Conservation (phyloP, 2,888 invertebrate genomes). For the Macaria notata region DNA sequence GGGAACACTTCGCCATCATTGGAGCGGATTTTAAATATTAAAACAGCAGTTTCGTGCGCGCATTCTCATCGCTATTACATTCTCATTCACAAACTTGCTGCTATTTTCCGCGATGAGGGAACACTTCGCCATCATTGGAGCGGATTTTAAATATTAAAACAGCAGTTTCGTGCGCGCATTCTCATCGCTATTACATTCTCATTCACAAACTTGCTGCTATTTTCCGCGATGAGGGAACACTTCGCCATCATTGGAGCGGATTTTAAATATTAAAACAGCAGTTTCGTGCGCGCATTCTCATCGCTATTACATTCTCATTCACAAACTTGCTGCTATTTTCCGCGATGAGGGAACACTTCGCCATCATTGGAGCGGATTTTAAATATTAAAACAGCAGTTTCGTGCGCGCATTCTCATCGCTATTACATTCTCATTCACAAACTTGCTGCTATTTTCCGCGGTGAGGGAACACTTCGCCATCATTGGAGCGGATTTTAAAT, state of each 20-base stretch:
- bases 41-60: too few relatives aligned
- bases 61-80: neutral
- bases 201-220: conserved; percentile 1
- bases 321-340: neutral
- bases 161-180: too few relatives aligned
- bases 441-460: neutral
- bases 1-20: conserved; percentile 2
- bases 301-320: conserved; percentile 1
- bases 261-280: conserved; percentile 6
- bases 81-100: conserved; percentile 3
- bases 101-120: neutral
- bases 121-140: conserved; percentile 4
- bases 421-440: conserved; percentile 1
- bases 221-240: neutral
- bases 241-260: conserved; percentile 1
- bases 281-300: too few relatives aligned
- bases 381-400: too few relatives aligned
- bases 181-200: conserved; percentile 1
- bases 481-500: conserved; percentile 1
- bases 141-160: too few relatives aligned
- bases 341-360: too few relatives aligned
- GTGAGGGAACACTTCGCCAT: conserved; percentile 1
- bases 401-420: conserved; percentile 1
- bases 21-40: neutral
- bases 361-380: too few relatives aligned